Conservation (phyloP, 2,113 vertebrate genomes). For the Fregata magnificens region DNA sequence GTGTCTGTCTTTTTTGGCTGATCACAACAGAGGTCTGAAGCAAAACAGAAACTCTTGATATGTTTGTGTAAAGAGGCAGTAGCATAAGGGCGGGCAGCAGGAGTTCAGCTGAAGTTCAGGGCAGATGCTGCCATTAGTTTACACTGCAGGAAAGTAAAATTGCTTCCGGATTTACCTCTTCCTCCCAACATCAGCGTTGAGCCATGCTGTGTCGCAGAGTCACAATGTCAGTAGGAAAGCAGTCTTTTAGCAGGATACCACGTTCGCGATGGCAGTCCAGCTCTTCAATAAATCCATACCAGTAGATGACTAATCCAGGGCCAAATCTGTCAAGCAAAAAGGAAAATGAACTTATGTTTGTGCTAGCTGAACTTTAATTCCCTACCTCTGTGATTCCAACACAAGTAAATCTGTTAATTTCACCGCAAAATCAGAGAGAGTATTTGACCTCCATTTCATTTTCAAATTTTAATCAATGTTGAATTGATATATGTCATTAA, state of each 20-base stretch:
- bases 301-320: slow-evolving; percentile 97
- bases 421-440: not conserved
- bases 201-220: slow-evolving; percentile 80
- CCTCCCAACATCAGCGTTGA: slow-evolving; percentile 52
- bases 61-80: slow-evolving; percentile 80
- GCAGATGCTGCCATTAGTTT: slow-evolving; percentile 84
- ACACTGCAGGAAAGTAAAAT: slow-evolving; percentile 86
- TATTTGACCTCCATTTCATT: not conserved
- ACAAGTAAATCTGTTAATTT: not conserved
- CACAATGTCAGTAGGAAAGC: slow-evolving; percentile 93
- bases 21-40: slow-evolving; percentile 77
- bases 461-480: not conserved
- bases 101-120: slow-evolving; percentile 94
- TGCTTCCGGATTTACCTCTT: slow-evolving; percentile 87
- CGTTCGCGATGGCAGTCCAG: slow-evolving; percentile 94
- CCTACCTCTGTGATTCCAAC: not conserved
- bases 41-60: slow-evolving; percentile 81
- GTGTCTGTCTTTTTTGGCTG: slow-evolving; percentile 78
- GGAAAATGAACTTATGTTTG: not conserved
- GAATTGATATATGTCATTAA: not conserved
- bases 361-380: not conserved
- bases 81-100: slow-evolving; percentile 66
- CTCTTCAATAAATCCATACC: slow-evolving; percentile 96
- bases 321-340: slow-evolving; percentile 84
- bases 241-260: slow-evolving; percentile 94